Conservation (phyloP, 2,113 vertebrate species). For the Polypterus senegalus region DNA sequence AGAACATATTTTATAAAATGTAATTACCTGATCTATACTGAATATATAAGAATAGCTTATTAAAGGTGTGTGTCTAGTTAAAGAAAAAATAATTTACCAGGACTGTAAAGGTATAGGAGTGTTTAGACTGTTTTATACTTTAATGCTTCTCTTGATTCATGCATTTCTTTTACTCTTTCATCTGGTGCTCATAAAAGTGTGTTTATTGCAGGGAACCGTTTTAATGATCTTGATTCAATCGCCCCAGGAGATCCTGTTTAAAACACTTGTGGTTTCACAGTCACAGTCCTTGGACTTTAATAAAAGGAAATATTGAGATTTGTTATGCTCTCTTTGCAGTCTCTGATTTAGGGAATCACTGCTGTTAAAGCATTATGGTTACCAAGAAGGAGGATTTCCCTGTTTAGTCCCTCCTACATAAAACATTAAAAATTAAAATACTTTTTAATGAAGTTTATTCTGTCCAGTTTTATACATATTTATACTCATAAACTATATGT, state of each 20-base stretch:
- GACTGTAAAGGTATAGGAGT: too few relatives aligned
- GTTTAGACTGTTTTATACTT: too few relatives aligned
- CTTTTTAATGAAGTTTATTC: too few relatives aligned
- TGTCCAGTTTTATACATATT: too few relatives aligned
- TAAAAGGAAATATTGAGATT: too few relatives aligned
- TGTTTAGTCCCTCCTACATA: not conserved
- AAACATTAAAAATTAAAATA: too few relatives aligned
- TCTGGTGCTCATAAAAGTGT: slow-evolving; percentile 6
- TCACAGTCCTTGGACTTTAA: not conserved
- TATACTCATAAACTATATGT: too few relatives aligned
- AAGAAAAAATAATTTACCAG: too few relatives aligned
- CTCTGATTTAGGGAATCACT: slow-evolving; percentile 5
- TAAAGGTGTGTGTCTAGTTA: too few relatives aligned
- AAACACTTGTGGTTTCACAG: not conserved
- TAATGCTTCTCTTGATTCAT: not conserved
- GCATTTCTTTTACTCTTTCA: not conserved
- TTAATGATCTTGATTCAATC: slow-evolving; percentile 1
- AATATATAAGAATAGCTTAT: too few relatives aligned
- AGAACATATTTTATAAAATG: too few relatives aligned
- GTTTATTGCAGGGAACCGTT: slow-evolving; percentile 1
- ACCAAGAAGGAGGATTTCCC: slow-evolving; percentile 1
- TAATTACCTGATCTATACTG: too few relatives aligned
- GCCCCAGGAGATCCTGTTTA: not conserved
- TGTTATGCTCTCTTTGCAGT: slow-evolving; percentile 1
- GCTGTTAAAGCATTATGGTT: not conserved